Base-by-base conservation (phyloP, 2,888 invertebrate species). In the Mythimna impura region DNA sequence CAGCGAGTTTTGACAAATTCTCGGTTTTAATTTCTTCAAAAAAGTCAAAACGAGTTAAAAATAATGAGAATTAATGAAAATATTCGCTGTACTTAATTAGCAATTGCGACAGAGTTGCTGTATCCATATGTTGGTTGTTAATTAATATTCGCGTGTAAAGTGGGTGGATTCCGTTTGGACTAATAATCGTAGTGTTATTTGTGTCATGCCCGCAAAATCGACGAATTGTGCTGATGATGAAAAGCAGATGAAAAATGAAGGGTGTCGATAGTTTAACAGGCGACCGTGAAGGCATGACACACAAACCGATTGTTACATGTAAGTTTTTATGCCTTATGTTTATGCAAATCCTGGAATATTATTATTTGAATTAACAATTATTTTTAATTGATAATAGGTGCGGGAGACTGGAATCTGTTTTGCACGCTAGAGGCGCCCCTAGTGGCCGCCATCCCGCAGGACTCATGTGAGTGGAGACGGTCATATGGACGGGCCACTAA, bases 391-490 rank as follows among this genome's bases (percentile, higher is more conserved):
- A 40, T 78, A 72, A n/a, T 87, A 98, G 98, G 98, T 97, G 97
- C 98, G 88, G 99, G 99, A 81, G 98, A 99, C 93, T 97, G 97
- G 93, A 98, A 98, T 87, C 97, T 99, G 79, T 99, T 99, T 95
- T 97, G 98, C 84, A 97, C 97, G n/a, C 94, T 99, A 88, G 98
- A 98, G 92, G 97, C 98, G 67, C 97, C 97, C 82, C 96, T 99
- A 68, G 96, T 97, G 17, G 97, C 98, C 86, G 97, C 98, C 7
- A 97, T 99, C 81, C 98, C 99, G 0, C 97, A 98, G 89, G 99
- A 99, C 91, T 97, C 98, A 0, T 98, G 98, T 86, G 99, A 99
- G 95, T 99, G 99, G 99, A 97, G 98, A 84, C 97, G 99, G 80
- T 98, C 99, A 1, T 98, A 98, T 89, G 99, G 99, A 43, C 97